Percentiles rank a stretch among this genome's conserved stretches.
phyloP scores from a whole-genome alignment of 2,888 invertebrate genomes.

The Lamproptera curius region DNA sequence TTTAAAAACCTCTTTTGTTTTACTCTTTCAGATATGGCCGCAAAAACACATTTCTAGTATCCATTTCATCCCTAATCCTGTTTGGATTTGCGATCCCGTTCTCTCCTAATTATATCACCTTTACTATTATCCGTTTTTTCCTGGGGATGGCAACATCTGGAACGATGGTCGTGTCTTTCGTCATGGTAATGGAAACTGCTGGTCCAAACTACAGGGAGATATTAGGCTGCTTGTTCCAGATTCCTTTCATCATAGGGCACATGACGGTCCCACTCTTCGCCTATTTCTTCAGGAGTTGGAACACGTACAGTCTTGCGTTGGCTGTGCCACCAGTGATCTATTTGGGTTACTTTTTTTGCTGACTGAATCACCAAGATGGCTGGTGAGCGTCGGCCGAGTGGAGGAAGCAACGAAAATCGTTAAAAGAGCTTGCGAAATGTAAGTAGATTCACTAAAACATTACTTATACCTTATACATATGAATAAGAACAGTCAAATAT shows the following conservation, averaged over 20 bases:
- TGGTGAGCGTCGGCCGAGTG: constrained; percentile 83
- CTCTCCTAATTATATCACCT: constrained; percentile 77
- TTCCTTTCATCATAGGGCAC: constrained; percentile 84
- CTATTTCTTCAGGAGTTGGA: constrained; percentile 82
- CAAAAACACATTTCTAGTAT: constrained; percentile 82
- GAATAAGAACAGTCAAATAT: too few species aligned
- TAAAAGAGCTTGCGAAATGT: constrained; percentile 80
- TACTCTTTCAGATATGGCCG: constrained; percentile 84
- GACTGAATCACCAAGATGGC: constrained; percentile 89
- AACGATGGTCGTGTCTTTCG: constrained; percentile 88
- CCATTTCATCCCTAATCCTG: constrained; percentile 81
- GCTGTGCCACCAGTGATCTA: constrained; percentile 80
- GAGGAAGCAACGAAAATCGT: constrained; percentile 81
- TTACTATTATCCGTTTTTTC: constrained; percentile 82
- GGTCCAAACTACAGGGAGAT: constrained; percentile 74
- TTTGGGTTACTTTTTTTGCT: constrained; percentile 83
- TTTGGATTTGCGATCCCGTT: constrained; percentile 83
- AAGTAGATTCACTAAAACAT: constrained; percentile 38
- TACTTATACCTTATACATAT: too few species aligned
- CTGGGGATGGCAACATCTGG: constrained; percentile 87
- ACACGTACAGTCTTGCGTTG: constrained; percentile 79
- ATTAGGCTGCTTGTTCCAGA: constrained; percentile 81
- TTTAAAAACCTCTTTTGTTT: not conserved
- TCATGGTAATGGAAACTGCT: constrained; percentile 82
- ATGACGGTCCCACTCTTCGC: constrained; percentile 80